phyloP scores from a whole-genome alignment of 2,797 vertebrate genomes.

The Sphenodon punctatus region DNA sequence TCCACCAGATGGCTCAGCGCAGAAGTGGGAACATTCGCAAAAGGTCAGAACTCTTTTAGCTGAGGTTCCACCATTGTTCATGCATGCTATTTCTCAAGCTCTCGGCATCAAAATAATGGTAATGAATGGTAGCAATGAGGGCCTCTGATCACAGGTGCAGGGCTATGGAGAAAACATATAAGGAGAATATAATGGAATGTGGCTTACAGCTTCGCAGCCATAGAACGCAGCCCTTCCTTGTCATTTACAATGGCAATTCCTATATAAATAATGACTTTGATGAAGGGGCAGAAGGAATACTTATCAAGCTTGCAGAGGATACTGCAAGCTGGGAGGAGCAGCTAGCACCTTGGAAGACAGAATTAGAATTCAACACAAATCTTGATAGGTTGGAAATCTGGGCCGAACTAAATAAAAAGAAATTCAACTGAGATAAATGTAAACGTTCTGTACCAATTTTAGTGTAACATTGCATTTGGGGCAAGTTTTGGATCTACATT shows the following conservation, averaged over 20 bases:
- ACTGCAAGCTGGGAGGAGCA: too few relatives aligned
- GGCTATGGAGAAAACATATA: constrained; percentile 2
- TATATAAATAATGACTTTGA: too few relatives aligned
- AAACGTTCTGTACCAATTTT: too few relatives aligned
- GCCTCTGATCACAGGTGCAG: constrained; percentile 25
- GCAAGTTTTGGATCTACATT: too few relatives aligned
- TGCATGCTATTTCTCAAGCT: constrained; percentile 47
- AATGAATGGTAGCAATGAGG: constrained; percentile 17
- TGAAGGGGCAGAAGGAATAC: too few relatives aligned
- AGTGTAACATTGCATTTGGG: too few relatives aligned
- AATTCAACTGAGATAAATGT: too few relatives aligned
- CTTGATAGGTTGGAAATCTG: too few relatives aligned
- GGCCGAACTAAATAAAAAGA: too few relatives aligned
- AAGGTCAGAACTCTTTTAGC: constrained; percentile 69
- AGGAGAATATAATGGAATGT: not conserved
- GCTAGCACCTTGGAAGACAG: too few relatives aligned
- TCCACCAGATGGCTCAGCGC: constrained; percentile 75
- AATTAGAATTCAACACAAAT: too few relatives aligned
- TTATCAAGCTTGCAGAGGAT: too few relatives aligned
- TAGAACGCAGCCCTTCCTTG: not conserved
- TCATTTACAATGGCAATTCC: constrained; percentile 7
- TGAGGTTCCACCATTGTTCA: constrained; percentile 57
- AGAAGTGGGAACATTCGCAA: constrained; percentile 63
- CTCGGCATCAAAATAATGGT: constrained; percentile 18
- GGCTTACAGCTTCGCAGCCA: not conserved